phyloP scores from a whole-genome alignment of 2,113 vertebrate genomes.

The Mus pahari region DNA sequence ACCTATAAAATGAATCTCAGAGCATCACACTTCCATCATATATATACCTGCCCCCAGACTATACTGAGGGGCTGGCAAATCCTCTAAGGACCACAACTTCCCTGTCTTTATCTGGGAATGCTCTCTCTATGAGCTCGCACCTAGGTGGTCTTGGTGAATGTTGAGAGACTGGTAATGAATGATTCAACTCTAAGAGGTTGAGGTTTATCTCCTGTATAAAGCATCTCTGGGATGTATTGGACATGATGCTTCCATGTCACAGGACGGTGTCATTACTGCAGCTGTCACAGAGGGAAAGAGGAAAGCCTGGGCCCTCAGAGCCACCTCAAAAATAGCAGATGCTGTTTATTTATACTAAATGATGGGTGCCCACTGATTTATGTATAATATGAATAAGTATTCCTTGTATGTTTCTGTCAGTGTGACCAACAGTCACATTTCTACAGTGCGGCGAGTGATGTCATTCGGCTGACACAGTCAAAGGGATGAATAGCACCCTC shows the following conservation, averaged over 20 bases:
- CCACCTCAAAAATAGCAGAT: neutral
- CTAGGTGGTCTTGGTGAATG: fast-evolving
- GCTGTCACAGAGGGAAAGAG: neutral
- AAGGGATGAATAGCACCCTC: neutral
- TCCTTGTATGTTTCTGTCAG: neutral
- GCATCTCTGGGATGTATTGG: neutral
- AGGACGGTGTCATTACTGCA: neutral
- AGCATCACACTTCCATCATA: fast-evolving
- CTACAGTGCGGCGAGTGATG: neutral
- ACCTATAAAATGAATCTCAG: neutral
- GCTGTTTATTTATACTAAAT: neutral
- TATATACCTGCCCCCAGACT: neutral
- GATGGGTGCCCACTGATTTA: neutral
- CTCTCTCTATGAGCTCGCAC: no score
- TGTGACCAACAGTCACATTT: neutral
- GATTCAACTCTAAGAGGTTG: neutral
- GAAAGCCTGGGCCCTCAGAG: neutral
- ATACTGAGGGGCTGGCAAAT: neutral
- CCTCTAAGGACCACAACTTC: neutral
- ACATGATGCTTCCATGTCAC: neutral
- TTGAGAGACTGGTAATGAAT: neutral
- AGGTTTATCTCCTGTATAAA: neutral
- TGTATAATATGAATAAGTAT: neutral
- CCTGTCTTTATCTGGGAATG: neutral
- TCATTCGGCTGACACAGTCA: neutral